These are phyloP conservation scores for Pachyseris speciosa DNA, from an alignment of 64 coral and sea anemone species.

Conservation along the genomic window DNA sequence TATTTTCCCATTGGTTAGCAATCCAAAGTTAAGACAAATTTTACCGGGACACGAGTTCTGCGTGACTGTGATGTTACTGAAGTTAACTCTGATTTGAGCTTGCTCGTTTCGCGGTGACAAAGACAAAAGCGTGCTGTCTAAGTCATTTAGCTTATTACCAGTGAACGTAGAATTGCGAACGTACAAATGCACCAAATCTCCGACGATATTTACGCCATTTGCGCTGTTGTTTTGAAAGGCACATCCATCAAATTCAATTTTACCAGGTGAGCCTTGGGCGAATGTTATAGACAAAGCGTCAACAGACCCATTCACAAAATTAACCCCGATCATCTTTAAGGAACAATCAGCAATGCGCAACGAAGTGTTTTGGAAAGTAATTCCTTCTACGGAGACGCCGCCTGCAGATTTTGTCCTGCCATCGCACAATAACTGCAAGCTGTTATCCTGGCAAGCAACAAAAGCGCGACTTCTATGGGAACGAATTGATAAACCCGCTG, in stretches of 20 bases:
- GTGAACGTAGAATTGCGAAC: neutral
- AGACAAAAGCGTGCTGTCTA: neutral
- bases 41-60: neutral
- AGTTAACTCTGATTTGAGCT: neutral
- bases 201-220: neutral
- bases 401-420: neutral
- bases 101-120: neutral
- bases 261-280: neutral
- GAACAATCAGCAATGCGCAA: slow-evolving; percentile 11
- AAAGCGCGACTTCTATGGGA: neutral
- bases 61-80: neutral
- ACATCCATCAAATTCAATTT: neutral
- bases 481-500: neutral
- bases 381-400: neutral
- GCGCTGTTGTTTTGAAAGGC: neutral
- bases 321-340: neutral
- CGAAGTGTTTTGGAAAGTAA: slow-evolving; percentile 25
- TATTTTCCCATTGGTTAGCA: neutral
- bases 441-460: neutral
- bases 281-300: neutral
- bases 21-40: neutral
- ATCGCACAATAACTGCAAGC: neutral
- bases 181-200: neutral
- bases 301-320: neutral
- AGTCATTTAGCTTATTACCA: neutral